These are phyloP conservation scores for Diglossa cyanea DNA, from an alignment of 2,797 vertebrate species.

Conservation along the genomic window DNA sequence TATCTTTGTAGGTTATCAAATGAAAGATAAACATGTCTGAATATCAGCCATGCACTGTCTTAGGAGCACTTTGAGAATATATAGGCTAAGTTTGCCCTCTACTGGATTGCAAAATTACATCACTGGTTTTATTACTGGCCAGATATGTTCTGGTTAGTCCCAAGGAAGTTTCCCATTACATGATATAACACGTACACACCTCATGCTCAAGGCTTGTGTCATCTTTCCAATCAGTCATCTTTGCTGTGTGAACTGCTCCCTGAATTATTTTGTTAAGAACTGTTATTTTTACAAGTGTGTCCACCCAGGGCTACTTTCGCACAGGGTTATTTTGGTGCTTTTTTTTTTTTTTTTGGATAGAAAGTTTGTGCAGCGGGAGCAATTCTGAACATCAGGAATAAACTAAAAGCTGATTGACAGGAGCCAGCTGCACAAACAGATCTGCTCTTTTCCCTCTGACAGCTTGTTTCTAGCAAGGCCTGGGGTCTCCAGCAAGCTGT, in stretches of 20 bases:
- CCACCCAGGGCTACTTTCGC: not conserved
- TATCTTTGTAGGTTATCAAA: constrained; percentile 20
- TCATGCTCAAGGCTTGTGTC: not conserved
- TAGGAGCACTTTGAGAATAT: not conserved
- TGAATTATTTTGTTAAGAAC: not conserved
- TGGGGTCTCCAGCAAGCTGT: constrained; percentile 5
- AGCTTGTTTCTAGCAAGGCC: not conserved
- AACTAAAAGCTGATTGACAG: not conserved
- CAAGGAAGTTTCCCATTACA: not conserved
- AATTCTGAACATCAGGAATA: not conserved
- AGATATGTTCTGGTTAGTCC: not conserved
- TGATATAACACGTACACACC: not conserved
- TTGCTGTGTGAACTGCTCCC: not conserved
- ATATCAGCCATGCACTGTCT: not conserved
- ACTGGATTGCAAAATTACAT: constrained; percentile 68
- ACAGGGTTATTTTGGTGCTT: not conserved
- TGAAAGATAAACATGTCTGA: constrained; percentile 24
- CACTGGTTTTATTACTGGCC: not conserved
- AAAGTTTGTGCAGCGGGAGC: not conserved
- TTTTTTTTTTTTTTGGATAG: not conserved
- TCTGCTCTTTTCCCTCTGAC: not conserved
- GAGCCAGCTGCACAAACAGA: not conserved
- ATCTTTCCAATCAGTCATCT: not conserved
- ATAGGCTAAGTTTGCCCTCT: constrained; percentile 78
- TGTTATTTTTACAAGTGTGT: not conserved